Evolutionary conservation across 2,113 vertebrate genomes (phyloP), one percentile per base, ranked within the genome.

Genomic region (Catharus bicknelli): DNA sequence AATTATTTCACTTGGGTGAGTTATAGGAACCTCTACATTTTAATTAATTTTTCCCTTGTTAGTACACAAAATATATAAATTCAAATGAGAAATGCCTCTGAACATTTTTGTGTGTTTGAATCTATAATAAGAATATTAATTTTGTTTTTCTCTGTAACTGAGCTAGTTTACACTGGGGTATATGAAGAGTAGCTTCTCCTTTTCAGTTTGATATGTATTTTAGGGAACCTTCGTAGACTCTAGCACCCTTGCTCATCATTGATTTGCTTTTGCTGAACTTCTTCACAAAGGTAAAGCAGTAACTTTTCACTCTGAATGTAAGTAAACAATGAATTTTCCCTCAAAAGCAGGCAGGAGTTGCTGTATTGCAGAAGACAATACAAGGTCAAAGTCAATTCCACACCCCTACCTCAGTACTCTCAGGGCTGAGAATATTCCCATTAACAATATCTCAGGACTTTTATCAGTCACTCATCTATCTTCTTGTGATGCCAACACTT

Each of bases 211-310:
- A 73, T 17, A 53, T 38, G 13, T 7, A 55, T 70, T 93, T 74
- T 67, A 69, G 50, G 10, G 34, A 42, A 67, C 55, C 34, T 88
- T 11, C 67, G 2, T 50, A n/a, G 48, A 57, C 53, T 34, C 38
- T 83, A 18, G 74, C 40, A 86, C 16, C 32, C 40, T 59, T 59
- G 34, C 11, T 84, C 21, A 29, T 58, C 22, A 72, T 7, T 62
- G 26, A 78, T 92, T 93, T 88, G 34, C 27, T 91, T 92, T 88
- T 94, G 32, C 63, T 74, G 42, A 88, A 27, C 47, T 68, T 91
- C 22, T 47, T 92, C 54, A 73, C 55, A 85, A 78, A 80, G 66
- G 3, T 23, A 80, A 83, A 83, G 9, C 13, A n/a, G 20, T 38
- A 62, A 9, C 19, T 55, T 87, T 95, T 79, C 9, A 20, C 26